Percentiles rank a stretch among this genome's conserved stretches.
These are phyloP conservation scores for Hylyphantes graminicola DNA, from an alignment of 1,140 invertebrate genomes.

Conservation along the genomic window DNA sequence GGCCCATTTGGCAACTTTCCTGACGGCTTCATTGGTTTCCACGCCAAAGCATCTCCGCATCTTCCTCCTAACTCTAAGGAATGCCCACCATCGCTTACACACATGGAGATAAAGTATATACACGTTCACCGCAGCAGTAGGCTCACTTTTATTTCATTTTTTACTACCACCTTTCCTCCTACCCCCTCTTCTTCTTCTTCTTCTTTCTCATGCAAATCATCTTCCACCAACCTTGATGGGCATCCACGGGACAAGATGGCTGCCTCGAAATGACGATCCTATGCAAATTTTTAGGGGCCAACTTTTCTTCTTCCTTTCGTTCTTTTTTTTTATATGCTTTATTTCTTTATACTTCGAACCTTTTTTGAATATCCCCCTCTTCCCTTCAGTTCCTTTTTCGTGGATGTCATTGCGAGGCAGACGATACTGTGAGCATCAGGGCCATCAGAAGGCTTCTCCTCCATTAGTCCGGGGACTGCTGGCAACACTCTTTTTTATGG, in stretches of 20 bases:
- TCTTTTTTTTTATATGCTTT: constrained; percentile 51
- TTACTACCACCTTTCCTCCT: constrained; percentile 11
- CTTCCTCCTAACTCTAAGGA: no score
- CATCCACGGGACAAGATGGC: constrained; percentile 56
- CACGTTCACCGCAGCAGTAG: no score
- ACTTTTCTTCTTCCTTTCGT: constrained; percentile 26
- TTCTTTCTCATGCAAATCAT: constrained; percentile 57
- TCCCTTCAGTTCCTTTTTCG: constrained; percentile 23
- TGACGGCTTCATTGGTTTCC: no score
- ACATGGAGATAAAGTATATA: no score
- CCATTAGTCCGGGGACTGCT: constrained; percentile 36
- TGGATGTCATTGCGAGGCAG: constrained; percentile 49
- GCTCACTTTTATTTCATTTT: constrained; percentile 16
- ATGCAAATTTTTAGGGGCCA: constrained; percentile 54
- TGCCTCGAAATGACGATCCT: constrained; percentile 55
- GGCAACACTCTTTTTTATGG: constrained; percentile 45
- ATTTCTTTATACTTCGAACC: constrained; percentile 55
- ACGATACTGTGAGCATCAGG: constrained; percentile 37
- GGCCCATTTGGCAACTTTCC: no score
- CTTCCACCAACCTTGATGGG: constrained; percentile 52
- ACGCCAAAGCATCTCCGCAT: no score
- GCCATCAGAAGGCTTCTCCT: constrained; percentile 11
- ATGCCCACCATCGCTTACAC: no score
- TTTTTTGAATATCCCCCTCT: constrained; percentile 36
- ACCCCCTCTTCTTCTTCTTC: constrained; percentile 17